Percentiles rank a stretch among this genome's conserved stretches.
phyloP scores from a whole-genome alignment of 30 jellyfish, hydroid and myxozoan genomes.

The Morbakka virulenta region DNA sequence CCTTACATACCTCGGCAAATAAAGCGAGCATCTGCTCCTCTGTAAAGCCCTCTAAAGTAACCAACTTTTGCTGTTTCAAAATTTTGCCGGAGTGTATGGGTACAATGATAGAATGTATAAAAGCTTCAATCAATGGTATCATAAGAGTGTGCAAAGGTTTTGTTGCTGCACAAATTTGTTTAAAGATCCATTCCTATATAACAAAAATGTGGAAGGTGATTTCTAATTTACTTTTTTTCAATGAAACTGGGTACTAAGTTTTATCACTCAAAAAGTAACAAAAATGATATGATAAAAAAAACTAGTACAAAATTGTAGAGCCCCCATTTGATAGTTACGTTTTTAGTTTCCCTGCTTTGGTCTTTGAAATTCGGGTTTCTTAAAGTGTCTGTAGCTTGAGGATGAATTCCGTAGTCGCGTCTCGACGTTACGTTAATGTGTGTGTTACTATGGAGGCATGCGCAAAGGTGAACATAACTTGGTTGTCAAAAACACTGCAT shows the following conservation, averaged over 20 bases:
- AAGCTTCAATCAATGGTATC: conserved; percentile 88
- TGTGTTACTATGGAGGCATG: too few species aligned
- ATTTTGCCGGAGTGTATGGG: conserved; percentile 77
- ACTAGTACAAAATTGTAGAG: too few species aligned
- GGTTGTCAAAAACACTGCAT: too few species aligned
- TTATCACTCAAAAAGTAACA: too few species aligned
- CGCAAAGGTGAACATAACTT: too few species aligned
- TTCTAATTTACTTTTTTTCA: neutral
- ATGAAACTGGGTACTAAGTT: too few species aligned
- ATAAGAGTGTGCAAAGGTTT: conserved; percentile 88
- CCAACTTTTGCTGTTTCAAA: conserved; percentile 66
- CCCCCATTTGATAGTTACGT: neutral
- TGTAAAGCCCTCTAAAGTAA: conserved; percentile 69
- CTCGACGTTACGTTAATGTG: too few species aligned
- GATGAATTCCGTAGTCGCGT: too few species aligned
- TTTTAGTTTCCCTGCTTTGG: too few species aligned
- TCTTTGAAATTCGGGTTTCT: too few species aligned
- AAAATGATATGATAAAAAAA: too few species aligned
- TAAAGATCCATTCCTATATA: conserved; percentile 80
- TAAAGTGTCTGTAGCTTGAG: too few species aligned
- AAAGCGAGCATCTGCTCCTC: conserved; percentile 61
- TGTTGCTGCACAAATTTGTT: conserved; percentile 75
- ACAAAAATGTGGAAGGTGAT: neutral
- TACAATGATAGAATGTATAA: conserved; percentile 77
- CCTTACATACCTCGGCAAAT: conserved; percentile 24